Evolutionary conservation across 1,140 invertebrate genomes (phyloP), one percentile per base, ranked within the genome.

Genomic region (Heliconius eleuchia): DNA sequence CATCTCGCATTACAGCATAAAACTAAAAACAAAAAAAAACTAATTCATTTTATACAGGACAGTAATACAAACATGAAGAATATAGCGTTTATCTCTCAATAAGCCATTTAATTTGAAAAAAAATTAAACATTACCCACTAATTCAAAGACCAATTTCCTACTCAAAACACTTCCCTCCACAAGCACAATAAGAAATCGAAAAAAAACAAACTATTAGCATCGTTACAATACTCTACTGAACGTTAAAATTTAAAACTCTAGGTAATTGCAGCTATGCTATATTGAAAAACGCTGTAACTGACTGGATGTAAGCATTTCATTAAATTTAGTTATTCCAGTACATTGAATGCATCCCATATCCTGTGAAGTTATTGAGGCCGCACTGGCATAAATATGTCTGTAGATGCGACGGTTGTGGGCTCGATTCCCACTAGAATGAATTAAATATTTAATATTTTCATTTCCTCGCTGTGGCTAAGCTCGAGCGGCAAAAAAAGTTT

Each of bases 221-320:
- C 27, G 13, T 5, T 18, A 30, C 57, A 23, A 60, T 23, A 66
- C 60, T 66, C 27, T 4, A n/a, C 27, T 27, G 60, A 66, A 66
- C 60, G 60, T 66, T 66, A 66, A 66, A 66, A 66, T 16, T 30
- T 9, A 66, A 66, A 66, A 30, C 60, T 7, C 23, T 30, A 5
- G 27, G 27, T 66, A 66, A 66, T 66, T 30, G 27, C 13, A 66
- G 19, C 23, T 27, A 19, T 57, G 16, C 19, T 23, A 23, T 76
- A 76, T 70, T 11, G 60, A 60, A 39, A 76, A 76, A 66, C 39
- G 39, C 74, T 71, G 34, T 60, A 71, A 71, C 66, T 34, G 74
- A 39, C 66, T 70, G 57, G 70, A 76, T 34, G 34, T 70, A 39
- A 55, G n/a, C 30, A 5, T 6, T 27, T 42, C 39, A 42, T 66